These are phyloP conservation scores for Sylvia atricapilla DNA, from an alignment of 2,113 vertebrate genomes.

Conservation along the genomic window DNA sequence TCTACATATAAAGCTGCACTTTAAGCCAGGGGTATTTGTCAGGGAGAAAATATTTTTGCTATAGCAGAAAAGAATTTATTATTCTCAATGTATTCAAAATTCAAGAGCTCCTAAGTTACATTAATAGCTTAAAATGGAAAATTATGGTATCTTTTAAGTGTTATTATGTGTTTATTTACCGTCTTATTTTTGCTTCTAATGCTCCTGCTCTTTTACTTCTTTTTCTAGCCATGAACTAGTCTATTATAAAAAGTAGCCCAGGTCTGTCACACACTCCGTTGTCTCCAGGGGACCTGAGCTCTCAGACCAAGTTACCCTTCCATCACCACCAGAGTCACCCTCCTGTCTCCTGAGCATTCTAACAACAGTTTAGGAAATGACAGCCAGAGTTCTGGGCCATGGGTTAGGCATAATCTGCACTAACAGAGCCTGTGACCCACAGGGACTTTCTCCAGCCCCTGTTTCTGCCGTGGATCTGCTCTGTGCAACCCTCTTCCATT, in stretches of 20 bases:
- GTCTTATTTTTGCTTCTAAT: not conserved
- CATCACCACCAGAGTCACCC: not conserved
- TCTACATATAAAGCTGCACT: not conserved
- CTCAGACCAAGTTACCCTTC: not conserved
- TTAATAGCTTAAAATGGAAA: not conserved
- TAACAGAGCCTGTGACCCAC: not conserved
- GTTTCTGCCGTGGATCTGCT: not conserved
- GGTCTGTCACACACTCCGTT: not conserved
- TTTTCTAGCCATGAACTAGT: not conserved
- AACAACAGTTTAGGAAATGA: not conserved
- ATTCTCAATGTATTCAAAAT: not conserved
- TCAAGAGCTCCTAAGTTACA: not conserved
- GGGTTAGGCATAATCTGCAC: not conserved
- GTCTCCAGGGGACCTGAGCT: not conserved
- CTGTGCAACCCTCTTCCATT: not conserved
- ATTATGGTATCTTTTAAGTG: too few species aligned
- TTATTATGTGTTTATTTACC: not conserved
- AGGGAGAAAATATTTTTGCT: not conserved
- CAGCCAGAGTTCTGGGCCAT: not conserved
- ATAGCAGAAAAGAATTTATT: not conserved
- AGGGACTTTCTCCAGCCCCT: not conserved
- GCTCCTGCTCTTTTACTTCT: rapidly evolving
- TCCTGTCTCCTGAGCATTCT: not conserved
- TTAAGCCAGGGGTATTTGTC: not conserved
- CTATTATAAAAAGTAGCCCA: not conserved